Conservation (phyloP, 2,888 invertebrate genomes). For the Pecten maximus region DNA sequence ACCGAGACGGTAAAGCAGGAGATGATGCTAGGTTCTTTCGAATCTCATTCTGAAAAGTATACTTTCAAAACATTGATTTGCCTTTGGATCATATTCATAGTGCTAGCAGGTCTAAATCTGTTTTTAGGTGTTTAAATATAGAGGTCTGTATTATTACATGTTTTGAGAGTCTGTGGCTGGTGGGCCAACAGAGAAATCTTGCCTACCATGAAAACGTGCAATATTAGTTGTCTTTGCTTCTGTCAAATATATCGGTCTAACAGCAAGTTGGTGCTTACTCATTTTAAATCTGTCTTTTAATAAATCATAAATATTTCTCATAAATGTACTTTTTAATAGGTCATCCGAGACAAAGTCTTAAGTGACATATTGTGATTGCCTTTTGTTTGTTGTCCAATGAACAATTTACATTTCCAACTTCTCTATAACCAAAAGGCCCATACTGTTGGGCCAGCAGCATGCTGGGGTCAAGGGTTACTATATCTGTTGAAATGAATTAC, state of each 20-base stretch:
- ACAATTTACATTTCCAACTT: no score
- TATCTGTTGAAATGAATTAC: no score
- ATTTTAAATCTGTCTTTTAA: background rate
- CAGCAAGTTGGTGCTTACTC: background rate
- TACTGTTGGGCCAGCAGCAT: no score
- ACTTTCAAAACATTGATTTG: background rate
- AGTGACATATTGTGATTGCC: no score
- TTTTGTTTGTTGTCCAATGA: no score
- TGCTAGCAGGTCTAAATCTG: background rate
- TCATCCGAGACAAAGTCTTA: no score
- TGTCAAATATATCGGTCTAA: background rate
- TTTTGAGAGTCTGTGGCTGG: no score
- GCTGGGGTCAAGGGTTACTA: no score
- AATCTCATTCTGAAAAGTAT: no score
- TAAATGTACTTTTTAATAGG: background rate
- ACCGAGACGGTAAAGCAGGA: no score
- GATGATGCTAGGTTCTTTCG: no score
- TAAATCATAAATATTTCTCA: background rate
- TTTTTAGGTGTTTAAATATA: background rate
- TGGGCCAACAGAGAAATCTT: background rate
- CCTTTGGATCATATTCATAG: background rate
- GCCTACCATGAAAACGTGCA: background rate
- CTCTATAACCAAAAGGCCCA: no score
- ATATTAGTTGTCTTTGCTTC: background rate
- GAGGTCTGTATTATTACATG: background rate